Percentiles rank a stretch among this genome's conserved stretches.
Conservation (phyloP, 2,797 vertebrate species). For the Melanotaenia trifasciata region DNA sequence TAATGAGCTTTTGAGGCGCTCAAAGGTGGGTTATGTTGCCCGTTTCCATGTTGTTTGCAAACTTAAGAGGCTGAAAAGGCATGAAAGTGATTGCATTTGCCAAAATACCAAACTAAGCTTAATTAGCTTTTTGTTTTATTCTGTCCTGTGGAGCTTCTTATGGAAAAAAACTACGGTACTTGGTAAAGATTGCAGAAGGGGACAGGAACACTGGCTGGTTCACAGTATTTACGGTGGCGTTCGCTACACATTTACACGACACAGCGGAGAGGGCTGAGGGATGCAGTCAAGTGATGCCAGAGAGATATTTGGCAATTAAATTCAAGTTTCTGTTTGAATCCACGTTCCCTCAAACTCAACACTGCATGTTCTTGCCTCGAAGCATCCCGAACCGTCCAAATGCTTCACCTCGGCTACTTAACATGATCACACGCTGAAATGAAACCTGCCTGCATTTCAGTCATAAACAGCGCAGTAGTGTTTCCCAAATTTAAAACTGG, state of each 20-base stretch:
- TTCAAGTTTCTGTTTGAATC: conserved; percentile 48
- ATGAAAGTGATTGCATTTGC: not conserved
- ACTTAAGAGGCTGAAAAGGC: not conserved
- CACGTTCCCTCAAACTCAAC: not conserved
- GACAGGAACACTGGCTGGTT: conserved; percentile 46
- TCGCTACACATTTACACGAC: conserved; percentile 32
- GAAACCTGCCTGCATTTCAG: conserved; percentile 65
- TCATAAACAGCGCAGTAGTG: conserved; percentile 68
- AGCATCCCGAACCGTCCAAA: conserved; percentile 1
- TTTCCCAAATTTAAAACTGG: conserved; percentile 40
- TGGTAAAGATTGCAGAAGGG: conserved; percentile 17
- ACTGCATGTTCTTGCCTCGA: not conserved
- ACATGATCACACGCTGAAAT: conserved; percentile 19
- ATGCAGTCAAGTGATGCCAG: conserved; percentile 29
- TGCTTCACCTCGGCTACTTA: not conserved
- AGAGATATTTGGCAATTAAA: conserved; percentile 53
- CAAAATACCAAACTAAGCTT: not conserved
- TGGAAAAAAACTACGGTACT: conserved; percentile 43
- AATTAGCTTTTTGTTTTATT: not conserved
- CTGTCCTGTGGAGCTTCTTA: not conserved
- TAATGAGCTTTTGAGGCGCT: too few species aligned
- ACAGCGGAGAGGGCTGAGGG: conserved; percentile 19
- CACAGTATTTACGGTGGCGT: conserved; percentile 55
- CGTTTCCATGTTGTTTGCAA: too few species aligned
- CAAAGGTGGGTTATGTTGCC: too few species aligned